phyloP scores from a whole-genome alignment of 2,797 vertebrate genomes.

The Rachycentron canadum region DNA sequence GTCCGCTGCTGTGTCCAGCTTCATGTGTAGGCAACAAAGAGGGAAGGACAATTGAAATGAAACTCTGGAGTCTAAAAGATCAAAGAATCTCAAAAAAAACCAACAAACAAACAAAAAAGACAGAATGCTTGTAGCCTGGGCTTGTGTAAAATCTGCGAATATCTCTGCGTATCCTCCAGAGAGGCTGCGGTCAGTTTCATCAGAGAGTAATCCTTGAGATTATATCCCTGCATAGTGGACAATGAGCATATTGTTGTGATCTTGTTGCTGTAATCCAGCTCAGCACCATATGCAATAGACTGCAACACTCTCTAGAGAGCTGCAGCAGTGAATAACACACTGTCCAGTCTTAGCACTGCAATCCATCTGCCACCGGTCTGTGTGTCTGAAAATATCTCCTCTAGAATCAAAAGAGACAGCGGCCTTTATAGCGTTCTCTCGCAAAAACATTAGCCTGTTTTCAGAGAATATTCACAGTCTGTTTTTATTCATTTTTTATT shows the following conservation, averaged over 20 bases:
- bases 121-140: conserved; percentile 20
- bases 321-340: conserved; percentile 57
- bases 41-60: conserved; percentile 40
- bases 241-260: conserved; percentile 83
- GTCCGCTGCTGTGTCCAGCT: conserved; percentile 56
- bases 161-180: conserved; percentile 61
- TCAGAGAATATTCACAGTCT: conserved; percentile 9
- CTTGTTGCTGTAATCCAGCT: conserved; percentile 80
- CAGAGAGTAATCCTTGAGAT: conserved; percentile 79
- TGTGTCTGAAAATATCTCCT: conserved; percentile 55
- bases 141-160: conserved; percentile 48
- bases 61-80: conserved; percentile 53
- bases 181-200: conserved; percentile 60
- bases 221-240: conserved; percentile 76
- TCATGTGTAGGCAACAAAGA: conserved; percentile 50
- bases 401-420: conserved; percentile 40
- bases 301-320: conserved; percentile 68
- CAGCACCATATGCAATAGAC: conserved; percentile 71
- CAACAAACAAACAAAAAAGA: background rate
- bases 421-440: background rate
- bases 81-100: conserved; percentile 29
- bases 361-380: conserved; percentile 62
- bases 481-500: conserved; percentile 11
- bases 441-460: background rate
- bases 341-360: conserved; percentile 50